phyloP scores from a whole-genome alignment of 2,888 invertebrate genomes.

The Carcina quercana region DNA sequence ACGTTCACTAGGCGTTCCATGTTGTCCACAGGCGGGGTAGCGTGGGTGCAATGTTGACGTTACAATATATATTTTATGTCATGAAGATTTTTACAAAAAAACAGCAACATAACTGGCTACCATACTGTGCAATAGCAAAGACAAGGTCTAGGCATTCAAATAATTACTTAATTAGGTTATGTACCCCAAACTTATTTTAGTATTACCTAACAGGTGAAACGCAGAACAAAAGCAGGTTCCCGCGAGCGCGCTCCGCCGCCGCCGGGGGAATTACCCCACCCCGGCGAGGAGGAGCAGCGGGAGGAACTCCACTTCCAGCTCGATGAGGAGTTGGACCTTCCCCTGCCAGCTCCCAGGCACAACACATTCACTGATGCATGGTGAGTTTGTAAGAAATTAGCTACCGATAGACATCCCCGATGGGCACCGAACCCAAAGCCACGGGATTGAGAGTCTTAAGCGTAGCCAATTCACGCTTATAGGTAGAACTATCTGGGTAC shows the following conservation, averaged over 20 bases:
- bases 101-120: too few relatives aligned
- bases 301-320: slow-evolving; percentile 98
- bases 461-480: too few relatives aligned
- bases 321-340: slow-evolving; percentile 94
- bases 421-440: too few relatives aligned
- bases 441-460: too few relatives aligned
- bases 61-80: background rate
- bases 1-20: background rate
- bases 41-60: background rate
- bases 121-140: too few relatives aligned
- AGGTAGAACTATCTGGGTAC: too few relatives aligned
- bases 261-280: slow-evolving; percentile 7
- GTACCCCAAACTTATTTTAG: too few relatives aligned
- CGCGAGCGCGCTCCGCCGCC: slow-evolving; percentile 39
- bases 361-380: slow-evolving; percentile 85
- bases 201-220: slow-evolving; percentile 78
- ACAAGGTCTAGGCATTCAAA: too few relatives aligned
- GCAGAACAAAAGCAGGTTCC: slow-evolving; percentile 74
- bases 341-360: slow-evolving; percentile 84
- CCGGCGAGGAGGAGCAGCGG: slow-evolving; percentile 35
- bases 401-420: slow-evolving; percentile 2
- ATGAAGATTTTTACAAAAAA: too few relatives aligned
- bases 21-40: background rate
- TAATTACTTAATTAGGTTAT: too few relatives aligned
- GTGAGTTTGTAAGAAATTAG: too few relatives aligned